Evolutionary conservation across 1,140 invertebrate genomes (phyloP), one percentile per base, ranked within the genome.

Genomic region (Tribolium castaneum): DNA sequence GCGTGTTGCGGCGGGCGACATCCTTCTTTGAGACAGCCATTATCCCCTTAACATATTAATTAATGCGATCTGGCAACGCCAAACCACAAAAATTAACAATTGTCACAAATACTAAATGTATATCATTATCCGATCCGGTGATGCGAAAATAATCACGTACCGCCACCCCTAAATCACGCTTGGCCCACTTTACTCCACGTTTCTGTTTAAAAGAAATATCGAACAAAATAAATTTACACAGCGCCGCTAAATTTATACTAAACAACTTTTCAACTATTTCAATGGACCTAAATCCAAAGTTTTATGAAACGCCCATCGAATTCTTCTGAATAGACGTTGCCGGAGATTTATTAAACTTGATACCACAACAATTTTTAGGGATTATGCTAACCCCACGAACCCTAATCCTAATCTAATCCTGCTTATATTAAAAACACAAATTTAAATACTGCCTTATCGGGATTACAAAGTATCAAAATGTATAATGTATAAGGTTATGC

Each of bases 231-330:
- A 66, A 66, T 66, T 35, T 66, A 66, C 59, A 66, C n/a, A 25
- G 30, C 30, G 30, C 30, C 6, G 59, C 30, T 66, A 66, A 66
- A 66, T 66, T 34, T 66, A 66, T 66, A 66, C 59, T 66, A 66
- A 66, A 66, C 30, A 66, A 66, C 59, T 66, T 66, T 66, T 66
- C 59, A 66, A 66, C 59, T 66, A 66, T 66, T 66, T 66, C 59
- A 66, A 66, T 66, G 59, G 59, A 66, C 59, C 59, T 66, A 35
- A 66, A 66, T 66, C 59, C 59, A 34, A 66, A 66, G 22, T 66
- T 66, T 66, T 66, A 66, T 66, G 59, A 14, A 66, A 66, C 59
- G 59, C 59, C 59, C 59, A 66, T 66, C 59, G 59, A 66, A 66
- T 35, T 66, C 30, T 66, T 66, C 9, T 66, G 59, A 66, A 66